Evolutionary conservation across 2,113 vertebrate genomes (phyloP).

Genomic region (Oenanthe oenanthe): DNA sequence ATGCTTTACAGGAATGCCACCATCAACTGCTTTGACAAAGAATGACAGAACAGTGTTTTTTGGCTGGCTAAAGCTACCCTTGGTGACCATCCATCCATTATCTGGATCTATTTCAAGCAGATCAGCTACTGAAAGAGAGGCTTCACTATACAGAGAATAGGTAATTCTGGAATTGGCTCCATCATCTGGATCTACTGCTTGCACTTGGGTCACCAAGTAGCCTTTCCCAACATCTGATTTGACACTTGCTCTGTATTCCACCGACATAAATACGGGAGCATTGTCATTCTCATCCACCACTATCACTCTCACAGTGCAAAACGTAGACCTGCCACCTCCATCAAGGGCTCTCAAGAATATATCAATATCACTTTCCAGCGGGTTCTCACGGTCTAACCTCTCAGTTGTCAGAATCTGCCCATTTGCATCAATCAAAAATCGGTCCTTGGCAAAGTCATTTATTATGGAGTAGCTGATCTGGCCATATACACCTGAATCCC

Average conservation of each 20-base stretch:
- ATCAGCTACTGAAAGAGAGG: slow-evolving; percentile 86
- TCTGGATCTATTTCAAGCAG: slow-evolving; percentile 95
- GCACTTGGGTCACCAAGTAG: slow-evolving; percentile 90
- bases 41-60: slow-evolving; percentile 92
- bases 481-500: slow-evolving; percentile 87
- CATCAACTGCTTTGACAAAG: slow-evolving; percentile 96
- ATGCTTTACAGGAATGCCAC: slow-evolving; percentile 87
- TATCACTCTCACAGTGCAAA: slow-evolving; percentile 88
- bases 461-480: slow-evolving; percentile 87
- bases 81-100: slow-evolving; percentile 97
- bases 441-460: slow-evolving; percentile 88
- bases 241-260: slow-evolving; percentile 91
- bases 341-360: slow-evolving; percentile 88
- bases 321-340: slow-evolving; percentile 86
- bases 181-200: slow-evolving; percentile 90
- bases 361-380: slow-evolving; percentile 80
- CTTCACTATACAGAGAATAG: slow-evolving; percentile 94
- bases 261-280: slow-evolving; percentile 82
- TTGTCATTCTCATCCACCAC: slow-evolving; percentile 96
- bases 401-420: slow-evolving; percentile 90
- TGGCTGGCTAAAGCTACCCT: slow-evolving; percentile 88
- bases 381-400: slow-evolving; percentile 89
- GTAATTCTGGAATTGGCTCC: slow-evolving; percentile 89
- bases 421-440: slow-evolving; percentile 86
- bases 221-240: slow-evolving; percentile 89